Conservation (phyloP, 2,888 invertebrate genomes). For the Scotopteryx bipunctaria region DNA sequence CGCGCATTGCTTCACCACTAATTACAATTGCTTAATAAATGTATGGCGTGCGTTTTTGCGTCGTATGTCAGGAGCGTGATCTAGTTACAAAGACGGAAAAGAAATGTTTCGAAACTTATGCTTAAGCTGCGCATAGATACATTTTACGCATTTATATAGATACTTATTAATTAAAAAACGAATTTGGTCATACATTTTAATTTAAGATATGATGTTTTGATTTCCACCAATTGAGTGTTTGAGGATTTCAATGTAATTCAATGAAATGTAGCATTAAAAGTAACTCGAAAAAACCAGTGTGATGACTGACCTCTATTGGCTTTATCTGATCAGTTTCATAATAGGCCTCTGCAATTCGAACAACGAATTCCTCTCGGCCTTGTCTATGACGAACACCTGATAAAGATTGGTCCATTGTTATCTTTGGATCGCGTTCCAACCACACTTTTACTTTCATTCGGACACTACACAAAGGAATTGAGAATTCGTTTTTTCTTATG, state of each 20-base stretch:
- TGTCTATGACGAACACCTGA: slow-evolving; percentile 64
- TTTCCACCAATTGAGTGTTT: too few relatives aligned
- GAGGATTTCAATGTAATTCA: too few relatives aligned
- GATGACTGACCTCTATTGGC: too few relatives aligned
- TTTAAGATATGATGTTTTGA: too few relatives aligned
- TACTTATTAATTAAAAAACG: too few relatives aligned
- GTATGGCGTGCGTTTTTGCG: slow-evolving; percentile 40
- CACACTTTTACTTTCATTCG: slow-evolving; percentile 55
- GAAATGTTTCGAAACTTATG: slow-evolving; percentile 24
- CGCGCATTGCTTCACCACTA: slow-evolving; percentile 62
- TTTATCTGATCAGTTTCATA: slow-evolving; percentile 65
- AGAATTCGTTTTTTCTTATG: too few relatives aligned
- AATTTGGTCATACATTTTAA: too few relatives aligned
- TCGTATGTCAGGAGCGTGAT: slow-evolving; percentile 36
- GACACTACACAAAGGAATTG: slow-evolving; percentile 22
- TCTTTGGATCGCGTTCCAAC: slow-evolving; percentile 49
- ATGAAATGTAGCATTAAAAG: too few relatives aligned
- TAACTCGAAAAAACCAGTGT: too few relatives aligned
- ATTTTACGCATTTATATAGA: too few relatives aligned
- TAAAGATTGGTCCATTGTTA: slow-evolving; percentile 54
- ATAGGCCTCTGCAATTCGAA: slow-evolving; percentile 45
- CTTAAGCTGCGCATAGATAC: not conserved
- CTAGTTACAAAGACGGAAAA: slow-evolving; percentile 22
- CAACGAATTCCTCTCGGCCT: slow-evolving; percentile 63
- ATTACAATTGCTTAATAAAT: slow-evolving; percentile 61